These are phyloP conservation scores for Chelonus formosanus DNA, from an alignment of 2,888 invertebrate species.

Conservation along the genomic window DNA sequence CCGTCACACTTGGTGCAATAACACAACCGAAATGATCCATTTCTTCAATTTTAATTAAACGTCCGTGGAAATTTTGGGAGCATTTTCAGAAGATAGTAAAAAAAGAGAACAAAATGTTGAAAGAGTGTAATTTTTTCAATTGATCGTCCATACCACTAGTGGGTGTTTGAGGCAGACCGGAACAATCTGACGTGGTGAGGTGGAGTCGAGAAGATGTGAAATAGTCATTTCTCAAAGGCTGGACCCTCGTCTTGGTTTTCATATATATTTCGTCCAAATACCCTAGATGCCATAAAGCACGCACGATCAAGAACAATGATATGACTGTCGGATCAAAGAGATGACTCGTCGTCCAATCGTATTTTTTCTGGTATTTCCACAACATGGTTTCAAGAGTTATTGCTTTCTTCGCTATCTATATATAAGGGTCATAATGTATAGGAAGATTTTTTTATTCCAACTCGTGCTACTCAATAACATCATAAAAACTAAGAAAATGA, in stretches of 20 bases:
- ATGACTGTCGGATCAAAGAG: slow-evolving; percentile 54
- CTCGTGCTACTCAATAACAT: too few relatives aligned
- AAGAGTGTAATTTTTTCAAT: slow-evolving; percentile 50
- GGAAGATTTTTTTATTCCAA: too few relatives aligned
- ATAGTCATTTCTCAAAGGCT: slow-evolving; percentile 59
- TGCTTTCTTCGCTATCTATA: background rate
- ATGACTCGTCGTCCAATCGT: slow-evolving; percentile 60
- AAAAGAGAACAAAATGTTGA: slow-evolving; percentile 18
- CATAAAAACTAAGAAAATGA: too few relatives aligned
- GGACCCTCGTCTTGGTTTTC: slow-evolving; percentile 50
- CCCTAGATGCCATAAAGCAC: slow-evolving; percentile 43
- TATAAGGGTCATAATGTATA: too few relatives aligned
- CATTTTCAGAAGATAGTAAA: background rate
- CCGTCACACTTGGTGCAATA: too few relatives aligned
- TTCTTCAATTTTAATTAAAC: too few relatives aligned
- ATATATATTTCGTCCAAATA: slow-evolving; percentile 39
- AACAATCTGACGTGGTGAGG: slow-evolving; percentile 57
- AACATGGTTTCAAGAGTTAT: slow-evolving; percentile 6
- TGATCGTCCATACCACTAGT: slow-evolving; percentile 62
- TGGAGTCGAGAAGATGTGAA: slow-evolving; percentile 60
- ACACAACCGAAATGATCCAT: too few relatives aligned
- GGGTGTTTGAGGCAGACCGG: slow-evolving; percentile 54
- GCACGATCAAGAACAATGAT: slow-evolving; percentile 64
- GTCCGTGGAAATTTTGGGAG: slow-evolving; percentile 11
- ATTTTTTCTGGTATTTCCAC: slow-evolving; percentile 16